Evolutionary conservation across 1,140 invertebrate genomes (phyloP), one percentile per base, ranked within the genome.

Genomic region (Tenebrio molitor): DNA sequence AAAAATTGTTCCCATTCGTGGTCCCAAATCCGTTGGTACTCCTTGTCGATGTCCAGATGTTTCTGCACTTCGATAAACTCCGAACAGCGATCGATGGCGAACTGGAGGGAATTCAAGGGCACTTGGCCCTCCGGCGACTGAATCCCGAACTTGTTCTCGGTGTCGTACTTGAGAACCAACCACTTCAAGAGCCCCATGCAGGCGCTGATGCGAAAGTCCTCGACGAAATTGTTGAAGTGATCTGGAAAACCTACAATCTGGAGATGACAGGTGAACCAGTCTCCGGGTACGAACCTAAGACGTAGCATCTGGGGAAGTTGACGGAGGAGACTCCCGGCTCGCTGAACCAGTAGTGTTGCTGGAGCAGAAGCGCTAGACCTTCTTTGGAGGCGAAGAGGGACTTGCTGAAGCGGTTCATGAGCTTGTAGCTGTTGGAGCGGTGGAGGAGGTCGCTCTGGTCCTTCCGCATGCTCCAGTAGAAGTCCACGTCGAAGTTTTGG

Each of bases 311-410:
- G 0, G 95, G 96, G 81, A 95, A 96, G 68, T 92, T 91, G 1
- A 91, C 91, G 71, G 92, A 86, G 0, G 94, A 90, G 19, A 94
- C 88, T 14, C 91, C 91, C 21, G 91, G 90, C 79, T 97, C 93
- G 74, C 89, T 92, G 81, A 91, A 95, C 95, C 95, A 97, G 78
- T 95, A 92, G 83, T 95, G 91, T 84, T 96, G 93, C 66, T 92
- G 90, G 36, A 97, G 85, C 71, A 92, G 92, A 4, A 90, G 87
- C 74, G 93, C 94, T 17, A 97, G 84, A 23, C 95, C 93, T 85
- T 95, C 93, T 87, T 97, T 97, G 0, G 95, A 96, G 1, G 94
- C 96, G 80, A 97, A 97, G 53, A 90, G 88, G 0, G 94, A 93
- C 74, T 92, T 89, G 69, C 89, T 91, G 82, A 93, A 97, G 78